phyloP scores from a whole-genome alignment of 2,888 invertebrate genomes.

The Unio pictorum region DNA sequence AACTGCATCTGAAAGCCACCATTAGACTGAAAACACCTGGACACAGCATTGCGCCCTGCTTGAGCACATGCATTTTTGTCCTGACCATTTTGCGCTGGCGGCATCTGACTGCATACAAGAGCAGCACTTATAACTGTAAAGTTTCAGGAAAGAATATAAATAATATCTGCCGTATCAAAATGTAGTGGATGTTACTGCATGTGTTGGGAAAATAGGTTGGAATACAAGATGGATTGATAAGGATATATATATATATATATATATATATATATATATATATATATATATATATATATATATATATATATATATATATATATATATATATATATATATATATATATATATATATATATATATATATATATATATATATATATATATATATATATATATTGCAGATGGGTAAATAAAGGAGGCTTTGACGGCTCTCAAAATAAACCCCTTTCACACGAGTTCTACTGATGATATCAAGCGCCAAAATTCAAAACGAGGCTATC shows the following conservation, averaged over 20 bases:
- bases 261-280: neutral
- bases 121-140: neutral
- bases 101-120: neutral
- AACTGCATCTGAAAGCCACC: slow-evolving; percentile 31
- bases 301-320: neutral
- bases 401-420: no score
- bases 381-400: no score
- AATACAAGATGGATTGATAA: no score
- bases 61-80: slow-evolving; percentile 9
- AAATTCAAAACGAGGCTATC: no score
- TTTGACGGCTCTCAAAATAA: no score
- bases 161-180: no score
- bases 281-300: neutral
- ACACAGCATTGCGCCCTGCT: slow-evolving; percentile 30
- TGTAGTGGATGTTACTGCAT: no score
- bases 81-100: neutral
- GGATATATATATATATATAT: neutral
- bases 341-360: neutral
- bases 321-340: no score
- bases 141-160: no score
- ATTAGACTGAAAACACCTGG: slow-evolving; percentile 34
- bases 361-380: neutral
- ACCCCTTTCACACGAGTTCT: no score
- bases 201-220: neutral
- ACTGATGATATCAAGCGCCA: no score